Base-by-base conservation (phyloP, 2,113 vertebrate genomes). In the Danionella cerebrum region DNA sequence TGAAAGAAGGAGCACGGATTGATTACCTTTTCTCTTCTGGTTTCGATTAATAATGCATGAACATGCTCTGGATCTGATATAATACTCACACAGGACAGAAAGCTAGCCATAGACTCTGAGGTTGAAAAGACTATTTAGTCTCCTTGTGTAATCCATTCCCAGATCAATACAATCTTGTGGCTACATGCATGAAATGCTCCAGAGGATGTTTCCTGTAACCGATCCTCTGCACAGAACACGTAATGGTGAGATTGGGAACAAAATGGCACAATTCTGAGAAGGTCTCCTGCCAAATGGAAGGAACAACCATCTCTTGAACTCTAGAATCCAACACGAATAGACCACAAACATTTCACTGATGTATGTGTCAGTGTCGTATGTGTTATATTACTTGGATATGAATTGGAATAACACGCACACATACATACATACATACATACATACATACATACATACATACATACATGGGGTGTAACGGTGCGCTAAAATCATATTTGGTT, bases 41-140 rank as follows among this genome's bases (percentile, higher is more conserved):
- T 54, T 10, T 50, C 44, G 29, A 27, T 47, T 36, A 42, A 67
- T 74, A 66, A 66, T 29, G 68, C 54, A 70, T n/a, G n/a, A n/a
- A n/a, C 24, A 48, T 18, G 42, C 13, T 22, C 52, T 24, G 33
- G 31, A 16, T 25, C 24, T 10, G 50, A 75, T 74, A 4, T 44
- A 67, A 50, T 75, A 71, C 64, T 68, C 13, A 63, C 51, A 57
- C n/a, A 50, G 18, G 22, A 38, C 31, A 47, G 14, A 44, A 27
- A 72, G 29, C 9, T 19, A 9, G 13, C 65, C 35, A 39, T 27
- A 41, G 14, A 18, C 35, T 35, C 21, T 6, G 13, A 51, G 35
- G 24, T 41, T 5, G 4, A 58, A 55, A 33, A 33, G 5, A 57
- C 3, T 24, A 16, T 7, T 45, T 31, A 16, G 24, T 57, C 31